Evolutionary conservation across 1,140 invertebrate genomes (phyloP), one percentile per base, ranked within the genome.

Genomic region (Zelostemma sp.): DNA sequence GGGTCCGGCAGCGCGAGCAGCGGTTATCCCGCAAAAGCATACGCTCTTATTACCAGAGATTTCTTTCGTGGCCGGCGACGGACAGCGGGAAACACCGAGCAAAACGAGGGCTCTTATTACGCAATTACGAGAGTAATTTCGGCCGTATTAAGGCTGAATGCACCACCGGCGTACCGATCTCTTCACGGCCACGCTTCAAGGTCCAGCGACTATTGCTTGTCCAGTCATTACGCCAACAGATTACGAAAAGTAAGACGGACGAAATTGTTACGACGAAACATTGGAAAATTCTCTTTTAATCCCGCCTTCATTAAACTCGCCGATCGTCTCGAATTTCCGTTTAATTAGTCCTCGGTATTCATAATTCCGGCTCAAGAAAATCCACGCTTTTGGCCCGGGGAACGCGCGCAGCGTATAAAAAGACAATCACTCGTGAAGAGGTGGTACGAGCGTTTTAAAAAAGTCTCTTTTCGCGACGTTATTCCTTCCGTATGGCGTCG

Each of bases 51-150:
- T 77, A 77, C 69, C 49, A 59, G 40, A 59, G 48, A 69, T 78
- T 80, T 78, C 72, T 76, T 75, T 73, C 68, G 67, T 65, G 57
- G 57, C 49, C 53, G 53, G 64, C 56, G 67, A 62, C 64, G 73
- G 65, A 45, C 53, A 62, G 48, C 49, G 70, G 65, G 61, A 45
- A 69, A 45, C 53, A 62, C 43, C 49, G 70, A 68, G 61, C 48
- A 69, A 58, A 71, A 66, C 56, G 62, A 59, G 65, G 61, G 75
- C 73, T 54, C 78, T 82, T 78, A 81, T 84, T 85, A 82, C 72
- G 75, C 74, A 83, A 83, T 85, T 83, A 84, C 75, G 53, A 56
- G 66, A 71, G 80, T 74, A 77, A 83, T 84, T 83, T 82, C 65
- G 75, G 69, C 59, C 73, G 67, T 71, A 75, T 77, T 83, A 79